Conservation (phyloP, 2,888 invertebrate genomes). For the Leptinotarsa tumamoca region DNA sequence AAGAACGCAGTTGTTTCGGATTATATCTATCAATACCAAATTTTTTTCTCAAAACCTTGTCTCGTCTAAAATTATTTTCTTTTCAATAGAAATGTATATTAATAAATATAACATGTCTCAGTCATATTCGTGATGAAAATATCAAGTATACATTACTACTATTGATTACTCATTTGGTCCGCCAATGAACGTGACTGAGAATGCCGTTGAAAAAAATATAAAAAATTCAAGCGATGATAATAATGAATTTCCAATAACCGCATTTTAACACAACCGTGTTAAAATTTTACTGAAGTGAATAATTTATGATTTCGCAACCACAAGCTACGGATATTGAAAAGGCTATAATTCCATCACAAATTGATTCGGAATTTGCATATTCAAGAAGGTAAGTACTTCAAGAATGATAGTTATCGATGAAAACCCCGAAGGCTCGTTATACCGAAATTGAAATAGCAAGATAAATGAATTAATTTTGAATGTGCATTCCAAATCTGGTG, state of each 20-base stretch:
- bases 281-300: conserved; percentile 16
- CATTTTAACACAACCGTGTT: conserved; percentile 11
- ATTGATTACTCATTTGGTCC: not conserved
- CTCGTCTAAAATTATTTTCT: no score
- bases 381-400: conserved; percentile 24
- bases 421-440: not conserved
- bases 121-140: no score
- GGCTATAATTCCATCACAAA: conserved; percentile 28
- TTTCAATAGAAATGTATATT: no score
- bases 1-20: no score
- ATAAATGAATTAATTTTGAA: no score
- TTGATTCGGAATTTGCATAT: conserved; percentile 30
- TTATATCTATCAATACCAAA: no score
- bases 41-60: no score
- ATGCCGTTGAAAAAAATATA: not conserved
- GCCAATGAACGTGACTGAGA: not conserved
- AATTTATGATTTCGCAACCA: conserved; percentile 30
- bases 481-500: no score
- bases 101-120: no score
- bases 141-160: no score
- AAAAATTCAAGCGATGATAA: conserved; percentile 7
- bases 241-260: conserved; percentile 22
- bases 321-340: conserved; percentile 34
- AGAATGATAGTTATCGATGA: conserved; percentile 10
- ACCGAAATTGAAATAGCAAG: not conserved